phyloP scores from a whole-genome alignment of 92 coral and sea anemone genomes.

The Heteractis magnifica region DNA sequence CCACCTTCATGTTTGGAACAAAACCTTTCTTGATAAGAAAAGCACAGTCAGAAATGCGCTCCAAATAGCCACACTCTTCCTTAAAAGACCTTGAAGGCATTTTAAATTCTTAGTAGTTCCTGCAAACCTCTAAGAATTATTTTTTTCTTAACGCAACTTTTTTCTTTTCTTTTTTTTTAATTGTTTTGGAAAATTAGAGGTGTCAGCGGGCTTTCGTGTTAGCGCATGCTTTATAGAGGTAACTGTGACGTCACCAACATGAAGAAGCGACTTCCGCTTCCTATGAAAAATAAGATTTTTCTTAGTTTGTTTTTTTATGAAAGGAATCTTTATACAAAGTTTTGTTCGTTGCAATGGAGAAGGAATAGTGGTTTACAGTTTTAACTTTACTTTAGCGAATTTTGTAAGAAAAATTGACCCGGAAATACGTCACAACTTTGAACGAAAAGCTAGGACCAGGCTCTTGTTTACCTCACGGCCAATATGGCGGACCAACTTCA shows the following conservation, averaged over 20 bases:
- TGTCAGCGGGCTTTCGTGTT: constrained; percentile 10
- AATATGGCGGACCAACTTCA: constrained; percentile 45
- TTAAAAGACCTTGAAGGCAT: constrained; percentile 75
- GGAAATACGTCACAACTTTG: too few relatives aligned
- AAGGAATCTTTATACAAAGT: too few relatives aligned
- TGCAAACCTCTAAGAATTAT: neutral
- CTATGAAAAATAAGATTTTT: too few relatives aligned
- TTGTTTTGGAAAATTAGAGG: neutral
- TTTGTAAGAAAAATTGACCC: too few relatives aligned
- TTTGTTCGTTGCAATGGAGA: too few relatives aligned
- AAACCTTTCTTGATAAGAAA: constrained; percentile 93
- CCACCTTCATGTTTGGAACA: constrained; percentile 96
- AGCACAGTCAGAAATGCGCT: constrained; percentile 66
- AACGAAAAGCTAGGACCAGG: constrained; percentile 20
- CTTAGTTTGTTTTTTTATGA: too few relatives aligned
- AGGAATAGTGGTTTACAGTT: too few relatives aligned
- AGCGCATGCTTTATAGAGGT: constrained; percentile 21
- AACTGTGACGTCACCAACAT: too few relatives aligned
- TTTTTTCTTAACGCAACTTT: neutral
- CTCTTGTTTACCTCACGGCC: constrained; percentile 20
- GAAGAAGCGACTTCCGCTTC: too few relatives aligned
- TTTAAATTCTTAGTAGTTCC: neutral
- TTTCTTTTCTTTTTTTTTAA: neutral
- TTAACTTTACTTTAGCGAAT: too few relatives aligned
- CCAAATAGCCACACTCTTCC: constrained; percentile 82